Percentiles rank a stretch among this genome's conserved stretches.
These are phyloP conservation scores for Lucinisca nassula DNA, from an alignment of 2,888 invertebrate genomes.

Conservation along the genomic window DNA sequence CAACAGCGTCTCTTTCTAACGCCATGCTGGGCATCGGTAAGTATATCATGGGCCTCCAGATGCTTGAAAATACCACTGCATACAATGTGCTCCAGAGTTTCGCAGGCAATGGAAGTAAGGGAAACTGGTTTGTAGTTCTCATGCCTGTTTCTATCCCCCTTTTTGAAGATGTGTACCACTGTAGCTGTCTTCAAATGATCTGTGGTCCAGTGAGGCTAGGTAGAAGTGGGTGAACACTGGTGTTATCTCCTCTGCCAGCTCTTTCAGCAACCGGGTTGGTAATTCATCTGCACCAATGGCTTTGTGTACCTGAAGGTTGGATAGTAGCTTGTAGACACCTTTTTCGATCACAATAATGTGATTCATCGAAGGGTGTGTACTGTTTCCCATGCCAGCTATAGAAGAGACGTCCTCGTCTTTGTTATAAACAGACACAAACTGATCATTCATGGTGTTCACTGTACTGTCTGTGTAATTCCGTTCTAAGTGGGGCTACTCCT, in stretches of 20 bases:
- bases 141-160: too few relatives aligned
- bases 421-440: too few relatives aligned
- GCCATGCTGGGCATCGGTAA: slow-evolving; percentile 12
- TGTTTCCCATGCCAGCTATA: neutral
- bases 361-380: neutral
- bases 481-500: too few relatives aligned
- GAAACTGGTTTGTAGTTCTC: too few relatives aligned
- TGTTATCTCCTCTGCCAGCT: neutral
- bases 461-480: too few relatives aligned
- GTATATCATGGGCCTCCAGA: too few relatives aligned
- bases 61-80: too few relatives aligned
- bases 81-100: too few relatives aligned
- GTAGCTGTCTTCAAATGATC: neutral
- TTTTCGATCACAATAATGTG: neutral
- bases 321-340: neutral
- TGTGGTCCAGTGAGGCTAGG: neutral
- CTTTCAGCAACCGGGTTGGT: neutral
- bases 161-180: neutral
- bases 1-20: neutral
- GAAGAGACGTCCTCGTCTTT: too few relatives aligned
- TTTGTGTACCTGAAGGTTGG: neutral
- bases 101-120: too few relatives aligned
- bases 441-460: too few relatives aligned
- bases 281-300: neutral
- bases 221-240: slow-evolving; percentile 1